These are phyloP conservation scores for Pteria penguin DNA, from an alignment of 2,888 invertebrate species.

Conservation along the genomic window DNA sequence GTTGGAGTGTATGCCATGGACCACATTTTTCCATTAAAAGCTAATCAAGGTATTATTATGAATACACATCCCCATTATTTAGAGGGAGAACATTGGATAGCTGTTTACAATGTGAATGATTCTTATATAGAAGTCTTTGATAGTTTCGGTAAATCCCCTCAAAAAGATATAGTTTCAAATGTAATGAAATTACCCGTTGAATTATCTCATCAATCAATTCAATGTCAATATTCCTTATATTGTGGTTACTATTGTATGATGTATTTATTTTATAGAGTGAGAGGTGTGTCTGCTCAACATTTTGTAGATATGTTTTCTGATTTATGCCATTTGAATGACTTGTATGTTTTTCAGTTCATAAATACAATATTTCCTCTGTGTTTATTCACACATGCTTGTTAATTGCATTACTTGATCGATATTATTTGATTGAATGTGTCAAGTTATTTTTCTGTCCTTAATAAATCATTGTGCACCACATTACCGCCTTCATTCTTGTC, in stretches of 20 bases:
- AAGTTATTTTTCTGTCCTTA: neutral
- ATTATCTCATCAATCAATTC: neutral
- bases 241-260: conserved; percentile 24
- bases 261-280: neutral
- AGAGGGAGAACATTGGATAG: conserved; percentile 25
- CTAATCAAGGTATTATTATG: conserved; percentile 7
- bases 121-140: conserved; percentile 15
- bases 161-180: neutral
- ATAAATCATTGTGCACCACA: neutral
- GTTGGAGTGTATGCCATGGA: conserved; percentile 18
- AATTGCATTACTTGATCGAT: neutral
- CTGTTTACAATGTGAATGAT: conserved; percentile 5
- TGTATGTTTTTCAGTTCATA: neutral
- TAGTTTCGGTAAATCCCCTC: neutral
- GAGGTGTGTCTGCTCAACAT: conserved; percentile 3
- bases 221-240: neutral
- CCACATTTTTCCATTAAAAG: neutral
- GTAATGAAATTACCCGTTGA: neutral
- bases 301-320: conserved; percentile 8
- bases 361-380: neutral
- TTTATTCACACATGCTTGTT: neutral
- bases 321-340: neutral
- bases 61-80: conserved; percentile 17
- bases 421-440: neutral
- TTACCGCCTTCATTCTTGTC: neutral